Conservation (phyloP, 2,797 vertebrate genomes). For the Girardinus metallicus region DNA sequence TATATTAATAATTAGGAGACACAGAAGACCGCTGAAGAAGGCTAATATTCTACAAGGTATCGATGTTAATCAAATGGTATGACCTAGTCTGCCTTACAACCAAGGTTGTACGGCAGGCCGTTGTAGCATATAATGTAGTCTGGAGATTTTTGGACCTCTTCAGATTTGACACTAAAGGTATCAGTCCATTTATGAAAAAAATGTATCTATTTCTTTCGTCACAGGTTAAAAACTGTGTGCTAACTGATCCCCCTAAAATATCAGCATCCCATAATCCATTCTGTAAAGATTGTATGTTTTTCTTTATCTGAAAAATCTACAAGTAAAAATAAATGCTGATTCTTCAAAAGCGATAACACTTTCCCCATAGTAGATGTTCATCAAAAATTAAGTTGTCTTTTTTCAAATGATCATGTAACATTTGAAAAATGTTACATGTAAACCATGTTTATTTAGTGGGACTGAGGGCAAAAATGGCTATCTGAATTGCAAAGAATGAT, state of each 20-base stretch:
- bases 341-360: background rate
- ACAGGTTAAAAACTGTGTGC: too few relatives aligned
- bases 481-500: background rate
- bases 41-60: background rate
- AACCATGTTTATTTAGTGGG: background rate
- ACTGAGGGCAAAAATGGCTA: too few relatives aligned
- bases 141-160: too few relatives aligned
- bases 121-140: background rate
- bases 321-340: background rate
- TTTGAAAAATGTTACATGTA: too few relatives aligned
- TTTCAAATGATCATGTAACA: background rate
- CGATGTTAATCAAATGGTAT: constrained; percentile 44
- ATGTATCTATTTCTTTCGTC: too few relatives aligned
- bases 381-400: background rate
- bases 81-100: constrained; percentile 28
- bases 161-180: too few relatives aligned
- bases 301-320: background rate
- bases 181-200: too few relatives aligned
- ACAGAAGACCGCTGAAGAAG: background rate
- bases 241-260: background rate
- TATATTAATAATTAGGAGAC: accelerated
- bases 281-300: background rate
- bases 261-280: background rate
- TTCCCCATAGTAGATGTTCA: background rate
- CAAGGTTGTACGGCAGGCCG: background rate